Percentiles rank a stretch among this genome's conserved stretches.
These are phyloP conservation scores for Leptatherina wallacei DNA, from an alignment of 2,797 vertebrate genomes.

Conservation along the genomic window DNA sequence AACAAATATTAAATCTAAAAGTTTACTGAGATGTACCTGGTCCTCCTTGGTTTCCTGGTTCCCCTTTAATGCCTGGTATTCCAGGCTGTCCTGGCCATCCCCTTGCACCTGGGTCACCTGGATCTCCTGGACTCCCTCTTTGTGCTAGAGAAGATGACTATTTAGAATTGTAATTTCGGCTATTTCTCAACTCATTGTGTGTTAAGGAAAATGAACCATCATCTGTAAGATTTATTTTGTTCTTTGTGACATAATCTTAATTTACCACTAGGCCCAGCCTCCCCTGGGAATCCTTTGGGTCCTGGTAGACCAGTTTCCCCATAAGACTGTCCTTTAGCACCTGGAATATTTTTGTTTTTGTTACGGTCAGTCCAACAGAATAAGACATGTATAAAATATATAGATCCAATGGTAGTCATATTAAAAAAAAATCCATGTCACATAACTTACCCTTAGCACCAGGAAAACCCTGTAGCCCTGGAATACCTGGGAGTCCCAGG, in stretches of 20 bases:
- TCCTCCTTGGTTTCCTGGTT: constrained; percentile 49
- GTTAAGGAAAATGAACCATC: not conserved
- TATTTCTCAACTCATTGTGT: not conserved
- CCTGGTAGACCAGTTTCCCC: constrained; percentile 63
- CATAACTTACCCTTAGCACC: constrained; percentile 69
- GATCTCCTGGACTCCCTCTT: constrained; percentile 51
- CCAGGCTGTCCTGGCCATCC: constrained; percentile 60
- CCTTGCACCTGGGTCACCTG: constrained; percentile 53
- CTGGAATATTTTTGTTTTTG: constrained; percentile 48
- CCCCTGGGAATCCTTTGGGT: constrained; percentile 62
- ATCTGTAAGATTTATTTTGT: not conserved
- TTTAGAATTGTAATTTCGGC: not conserved
- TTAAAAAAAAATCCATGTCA: not conserved
- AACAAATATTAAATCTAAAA: not conserved
- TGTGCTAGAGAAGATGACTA: constrained; percentile 22
- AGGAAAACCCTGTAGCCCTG: constrained; percentile 51
- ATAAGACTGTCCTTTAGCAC: constrained; percentile 53
- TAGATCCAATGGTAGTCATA: not conserved
- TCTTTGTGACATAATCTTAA: not conserved
- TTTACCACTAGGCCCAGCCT: constrained; percentile 44
- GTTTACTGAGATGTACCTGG: constrained; percentile 50
- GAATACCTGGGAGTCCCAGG: constrained; percentile 29
- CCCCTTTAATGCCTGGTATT: constrained; percentile 46
- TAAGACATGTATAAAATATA: not conserved
- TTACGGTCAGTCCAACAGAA: constrained; percentile 3